Evolutionary conservation across 2,888 invertebrate species (phyloP).

Genomic region (Schrankia costaestrigalis): DNA sequence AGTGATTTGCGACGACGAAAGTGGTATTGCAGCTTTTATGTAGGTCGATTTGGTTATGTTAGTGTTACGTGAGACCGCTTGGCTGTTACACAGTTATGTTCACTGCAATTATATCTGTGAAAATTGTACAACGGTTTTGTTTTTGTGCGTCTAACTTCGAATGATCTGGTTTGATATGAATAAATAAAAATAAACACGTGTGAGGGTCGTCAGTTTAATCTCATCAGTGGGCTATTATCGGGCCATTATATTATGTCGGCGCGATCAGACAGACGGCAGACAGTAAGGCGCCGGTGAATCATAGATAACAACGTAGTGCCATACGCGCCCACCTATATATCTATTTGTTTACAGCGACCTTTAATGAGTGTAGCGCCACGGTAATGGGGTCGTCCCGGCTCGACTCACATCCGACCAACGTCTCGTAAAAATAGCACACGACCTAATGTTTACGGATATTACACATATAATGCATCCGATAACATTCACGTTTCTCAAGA

Average conservation of each 20-base stretch:
- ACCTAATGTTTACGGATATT: conserved; percentile 21
- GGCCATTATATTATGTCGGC: conserved; percentile 63
- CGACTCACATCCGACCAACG: conserved; percentile 41
- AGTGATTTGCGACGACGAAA: conserved; percentile 79
- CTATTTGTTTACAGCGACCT: conserved; percentile 73
- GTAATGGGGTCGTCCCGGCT: conserved; percentile 55
- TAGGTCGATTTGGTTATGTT: conserved; percentile 73
- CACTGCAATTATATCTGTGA: conserved; percentile 29
- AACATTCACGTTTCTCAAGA: too few relatives aligned
- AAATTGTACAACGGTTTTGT: too few relatives aligned
- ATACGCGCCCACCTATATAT: conserved; percentile 67
- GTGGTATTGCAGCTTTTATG: conserved; percentile 79
- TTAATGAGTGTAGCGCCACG: conserved; percentile 64
- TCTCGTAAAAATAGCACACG: conserved; percentile 51
- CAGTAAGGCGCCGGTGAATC: conserved; percentile 77
- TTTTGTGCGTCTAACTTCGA: too few relatives aligned
- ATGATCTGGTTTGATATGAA: conserved; percentile 12
- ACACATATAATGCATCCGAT: conserved; percentile 9
- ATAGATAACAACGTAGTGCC: conserved; percentile 68
- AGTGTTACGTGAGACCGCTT: conserved; percentile 62
- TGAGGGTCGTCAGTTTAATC: conserved; percentile 62
- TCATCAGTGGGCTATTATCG: conserved; percentile 68
- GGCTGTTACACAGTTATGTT: conserved; percentile 32
- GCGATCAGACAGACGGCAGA: conserved; percentile 72
- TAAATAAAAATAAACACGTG: conserved; percentile 46